These are phyloP conservation scores for Yasuhikotakia modesta DNA, from an alignment of 2,797 vertebrate genomes.

Conservation along the genomic window DNA sequence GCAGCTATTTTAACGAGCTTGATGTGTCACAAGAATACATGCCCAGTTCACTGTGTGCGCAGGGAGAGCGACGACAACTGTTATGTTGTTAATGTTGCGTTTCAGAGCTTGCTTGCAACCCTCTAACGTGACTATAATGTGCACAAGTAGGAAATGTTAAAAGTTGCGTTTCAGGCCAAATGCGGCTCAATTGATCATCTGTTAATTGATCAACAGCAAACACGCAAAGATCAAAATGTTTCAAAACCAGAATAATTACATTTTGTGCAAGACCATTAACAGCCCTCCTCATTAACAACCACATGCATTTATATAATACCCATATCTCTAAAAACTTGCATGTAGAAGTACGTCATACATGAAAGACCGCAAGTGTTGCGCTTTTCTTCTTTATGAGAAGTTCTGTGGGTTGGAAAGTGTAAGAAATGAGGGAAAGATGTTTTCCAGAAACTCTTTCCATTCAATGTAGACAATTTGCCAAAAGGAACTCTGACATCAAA, in stretches of 20 bases:
- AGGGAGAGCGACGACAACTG: constrained; percentile 56
- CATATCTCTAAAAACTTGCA: constrained; percentile 3
- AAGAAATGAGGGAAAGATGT: constrained; percentile 62
- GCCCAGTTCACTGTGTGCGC: constrained; percentile 48
- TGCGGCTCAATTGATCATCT: constrained; percentile 28
- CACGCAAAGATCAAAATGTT: constrained; percentile 54
- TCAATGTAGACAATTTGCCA: constrained; percentile 67
- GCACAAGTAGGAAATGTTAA: constrained; percentile 21
- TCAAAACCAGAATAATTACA: constrained; percentile 59
- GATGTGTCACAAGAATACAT: constrained; percentile 65
- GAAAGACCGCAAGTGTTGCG: constrained; percentile 57
- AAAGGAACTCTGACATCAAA: constrained; percentile 77
- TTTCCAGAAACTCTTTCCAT: constrained; percentile 59
- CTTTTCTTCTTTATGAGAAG: constrained; percentile 63
- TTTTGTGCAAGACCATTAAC: constrained; percentile 61
- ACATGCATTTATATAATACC: too few species aligned
- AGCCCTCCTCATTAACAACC: constrained; percentile 58
- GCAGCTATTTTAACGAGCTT: constrained; percentile 71
- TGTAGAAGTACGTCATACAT: constrained; percentile 55
- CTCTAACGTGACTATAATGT: constrained; percentile 25
- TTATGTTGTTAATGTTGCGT: constrained; percentile 63
- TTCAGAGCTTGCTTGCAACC: constrained; percentile 26
- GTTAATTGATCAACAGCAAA: constrained; percentile 22
- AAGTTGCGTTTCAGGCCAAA: constrained; percentile 48
- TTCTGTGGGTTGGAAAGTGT: constrained; percentile 51